phyloP scores from a whole-genome alignment of 2,888 invertebrate species.

The Drosophila cognata region DNA sequence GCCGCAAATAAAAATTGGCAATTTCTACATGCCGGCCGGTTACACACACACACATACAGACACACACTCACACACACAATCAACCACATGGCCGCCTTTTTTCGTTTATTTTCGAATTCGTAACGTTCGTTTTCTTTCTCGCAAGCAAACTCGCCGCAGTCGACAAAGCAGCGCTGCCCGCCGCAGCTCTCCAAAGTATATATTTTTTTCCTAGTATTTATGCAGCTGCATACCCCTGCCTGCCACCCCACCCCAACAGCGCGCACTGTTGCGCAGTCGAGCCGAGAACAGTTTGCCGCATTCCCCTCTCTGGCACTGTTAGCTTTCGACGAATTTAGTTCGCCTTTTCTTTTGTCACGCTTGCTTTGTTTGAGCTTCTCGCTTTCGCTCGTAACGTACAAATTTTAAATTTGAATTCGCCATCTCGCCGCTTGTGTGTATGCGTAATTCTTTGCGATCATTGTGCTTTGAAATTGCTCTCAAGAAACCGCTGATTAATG shows the following conservation, averaged over 20 bases:
- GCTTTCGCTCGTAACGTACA: slow-evolving; percentile 58
- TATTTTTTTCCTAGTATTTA: slow-evolving; percentile 68
- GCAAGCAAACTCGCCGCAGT: slow-evolving; percentile 48
- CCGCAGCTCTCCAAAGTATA: slow-evolving; percentile 34
- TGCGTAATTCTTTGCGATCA: slow-evolving; percentile 52
- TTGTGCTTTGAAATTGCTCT: slow-evolving; percentile 51
- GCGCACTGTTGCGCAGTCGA: slow-evolving; percentile 17
- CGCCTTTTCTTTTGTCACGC: slow-evolving; percentile 28
- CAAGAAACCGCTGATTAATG: slow-evolving; percentile 58
- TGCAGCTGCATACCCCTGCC: slow-evolving; percentile 47
- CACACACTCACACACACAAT: neutral
- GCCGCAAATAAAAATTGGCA: slow-evolving; percentile 14
- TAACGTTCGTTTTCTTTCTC: slow-evolving; percentile 68
- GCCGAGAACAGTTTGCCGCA: slow-evolving; percentile 35
- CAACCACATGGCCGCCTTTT: slow-evolving; percentile 23
- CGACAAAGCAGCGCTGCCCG: slow-evolving; percentile 57
- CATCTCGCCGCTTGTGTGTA: slow-evolving; percentile 1
- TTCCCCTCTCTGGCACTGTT: slow-evolving; percentile 17
- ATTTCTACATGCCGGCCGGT: slow-evolving; percentile 65
- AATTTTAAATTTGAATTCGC: slow-evolving; percentile 61
- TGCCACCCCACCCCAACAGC: neutral
- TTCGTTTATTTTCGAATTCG: slow-evolving; percentile 58
- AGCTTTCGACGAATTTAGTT: slow-evolving; percentile 13
- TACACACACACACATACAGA: slow-evolving; percentile 17
- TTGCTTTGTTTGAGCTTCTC: slow-evolving; percentile 41